These are phyloP conservation scores for Drosophila kohkoa DNA, from an alignment of 1,140 invertebrate species.

Conservation along the genomic window DNA sequence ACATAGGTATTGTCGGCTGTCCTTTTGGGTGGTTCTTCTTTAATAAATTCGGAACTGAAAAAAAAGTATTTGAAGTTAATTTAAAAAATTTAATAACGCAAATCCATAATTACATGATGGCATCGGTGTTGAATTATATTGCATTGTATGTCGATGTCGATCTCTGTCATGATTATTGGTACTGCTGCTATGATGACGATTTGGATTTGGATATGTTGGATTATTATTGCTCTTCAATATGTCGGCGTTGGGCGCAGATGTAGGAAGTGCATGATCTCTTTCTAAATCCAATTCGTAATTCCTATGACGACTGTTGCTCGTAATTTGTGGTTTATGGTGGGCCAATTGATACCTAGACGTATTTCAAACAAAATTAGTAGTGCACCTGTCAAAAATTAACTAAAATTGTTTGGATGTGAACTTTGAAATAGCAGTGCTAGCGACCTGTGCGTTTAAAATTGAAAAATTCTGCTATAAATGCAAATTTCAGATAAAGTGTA, in stretches of 20 bases:
- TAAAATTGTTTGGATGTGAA: too few species aligned
- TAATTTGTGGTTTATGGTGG: conserved; percentile 68
- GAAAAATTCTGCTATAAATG: too few species aligned
- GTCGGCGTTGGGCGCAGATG: conserved; percentile 89
- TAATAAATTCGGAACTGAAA: conserved; percentile 79
- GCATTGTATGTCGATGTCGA: conserved; percentile 71
- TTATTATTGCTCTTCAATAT: conserved; percentile 90
- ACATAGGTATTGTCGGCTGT: conserved; percentile 85
- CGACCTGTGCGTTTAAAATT: too few species aligned
- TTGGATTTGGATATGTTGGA: conserved; percentile 89
- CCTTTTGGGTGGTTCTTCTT: conserved; percentile 82
- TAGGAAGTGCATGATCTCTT: conserved; percentile 88
- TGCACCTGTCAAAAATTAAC: too few species aligned
- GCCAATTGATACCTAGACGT: conserved; percentile 63
- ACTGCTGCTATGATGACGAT: conserved; percentile 82
- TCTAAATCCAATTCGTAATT: conserved; percentile 88
- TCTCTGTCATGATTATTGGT: conserved; percentile 72
- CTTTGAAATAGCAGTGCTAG: too few species aligned
- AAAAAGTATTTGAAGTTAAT: not conserved
- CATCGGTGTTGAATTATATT: conserved; percentile 74
- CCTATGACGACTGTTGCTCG: conserved; percentile 69
- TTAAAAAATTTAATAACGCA: not conserved
- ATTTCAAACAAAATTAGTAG: conserved; percentile 33
- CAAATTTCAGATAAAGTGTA: too few species aligned
- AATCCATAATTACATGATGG: conserved; percentile 84